Evolutionary conservation across 2,888 invertebrate species (phyloP), one percentile per base, ranked within the genome.

Genomic region (Ennomos fuscantarius): DNA sequence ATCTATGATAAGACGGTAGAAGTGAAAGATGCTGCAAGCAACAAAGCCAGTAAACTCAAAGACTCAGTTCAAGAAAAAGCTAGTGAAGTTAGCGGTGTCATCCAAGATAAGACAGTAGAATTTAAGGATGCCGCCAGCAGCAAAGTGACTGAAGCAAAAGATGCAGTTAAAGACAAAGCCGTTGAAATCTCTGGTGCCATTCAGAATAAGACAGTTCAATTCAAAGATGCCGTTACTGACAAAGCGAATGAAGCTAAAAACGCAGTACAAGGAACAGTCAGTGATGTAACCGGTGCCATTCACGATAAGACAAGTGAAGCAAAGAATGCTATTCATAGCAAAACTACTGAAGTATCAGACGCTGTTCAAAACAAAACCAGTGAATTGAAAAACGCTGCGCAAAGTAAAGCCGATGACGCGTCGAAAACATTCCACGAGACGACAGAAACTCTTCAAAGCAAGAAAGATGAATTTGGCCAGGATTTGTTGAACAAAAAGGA

Each of bases 401-500:
- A 70, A 32, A 65, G 63, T 35, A 74, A 71, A 66, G 59, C 71
- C 2, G 70, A 68, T 8, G 72, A 78, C 48, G 72, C 68, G 1
- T 63, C 65, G n/a, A 72, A 70, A 56, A 56, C 69, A 11, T 34
- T 77, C 57, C 69, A 79, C 43, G 73, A 79, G 45, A 79, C 79
- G 60, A 76, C 78, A 36, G 67, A 79, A 55, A 76, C 79, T 40
- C 68, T 81, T 35, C 69, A 78, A 51, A 74, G 70, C 39, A 78
- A 78, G 64, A 69, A 76, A 55, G 77, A 82, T 3, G 78, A 79
- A 64, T 63, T 81, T 2, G 75, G 76, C 68, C 69, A 78, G 41
- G 68, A 68, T 15, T 66, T 82, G 10, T 69, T 76, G 44, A 69
- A 82, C 54, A 82, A 81, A 45, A 88, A 86, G 66, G 82, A 84